phyloP scores from a whole-genome alignment of 2,888 invertebrate species.

The Hedya salicella region DNA sequence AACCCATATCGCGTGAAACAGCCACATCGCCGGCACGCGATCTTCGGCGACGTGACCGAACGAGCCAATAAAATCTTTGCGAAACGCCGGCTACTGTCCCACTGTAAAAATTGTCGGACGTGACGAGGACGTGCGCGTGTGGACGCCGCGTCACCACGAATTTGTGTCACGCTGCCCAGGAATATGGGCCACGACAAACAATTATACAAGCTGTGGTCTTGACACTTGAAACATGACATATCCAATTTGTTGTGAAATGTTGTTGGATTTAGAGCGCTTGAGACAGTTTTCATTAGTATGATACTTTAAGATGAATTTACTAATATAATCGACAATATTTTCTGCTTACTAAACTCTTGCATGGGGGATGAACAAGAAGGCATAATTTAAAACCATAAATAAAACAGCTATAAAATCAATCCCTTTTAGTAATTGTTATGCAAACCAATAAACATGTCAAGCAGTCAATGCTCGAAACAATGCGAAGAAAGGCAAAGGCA shows the following conservation, averaged over 20 bases:
- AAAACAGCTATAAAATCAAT: not conserved
- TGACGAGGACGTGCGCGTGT: constrained; percentile 54
- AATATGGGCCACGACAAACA: not conserved
- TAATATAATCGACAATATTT: too few relatives aligned
- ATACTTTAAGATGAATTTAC: too few relatives aligned
- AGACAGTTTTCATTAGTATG: too few relatives aligned
- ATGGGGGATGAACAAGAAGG: not conserved
- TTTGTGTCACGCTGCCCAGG: not conserved
- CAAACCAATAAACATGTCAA: constrained; percentile 26
- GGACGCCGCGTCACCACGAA: constrained; percentile 24
- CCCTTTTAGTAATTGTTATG: constrained; percentile 12
- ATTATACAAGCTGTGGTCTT: not conserved
- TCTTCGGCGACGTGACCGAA: constrained; percentile 77
- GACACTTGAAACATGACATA: not conserved
- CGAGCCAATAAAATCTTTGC: constrained; percentile 74
- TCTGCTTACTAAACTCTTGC: too few relatives aligned
- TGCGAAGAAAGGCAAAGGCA: constrained; percentile 48
- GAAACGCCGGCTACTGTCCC: constrained; percentile 60
- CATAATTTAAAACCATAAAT: not conserved
- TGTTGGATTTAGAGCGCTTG: not conserved
- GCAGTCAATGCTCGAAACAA: constrained; percentile 37
- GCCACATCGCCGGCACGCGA: constrained; percentile 67
- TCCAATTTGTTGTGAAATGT: not conserved
- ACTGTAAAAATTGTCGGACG: constrained; percentile 72
- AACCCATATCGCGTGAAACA: constrained; percentile 70